Conservation (phyloP, 2,113 vertebrate genomes). For the Anser cygnoides region DNA sequence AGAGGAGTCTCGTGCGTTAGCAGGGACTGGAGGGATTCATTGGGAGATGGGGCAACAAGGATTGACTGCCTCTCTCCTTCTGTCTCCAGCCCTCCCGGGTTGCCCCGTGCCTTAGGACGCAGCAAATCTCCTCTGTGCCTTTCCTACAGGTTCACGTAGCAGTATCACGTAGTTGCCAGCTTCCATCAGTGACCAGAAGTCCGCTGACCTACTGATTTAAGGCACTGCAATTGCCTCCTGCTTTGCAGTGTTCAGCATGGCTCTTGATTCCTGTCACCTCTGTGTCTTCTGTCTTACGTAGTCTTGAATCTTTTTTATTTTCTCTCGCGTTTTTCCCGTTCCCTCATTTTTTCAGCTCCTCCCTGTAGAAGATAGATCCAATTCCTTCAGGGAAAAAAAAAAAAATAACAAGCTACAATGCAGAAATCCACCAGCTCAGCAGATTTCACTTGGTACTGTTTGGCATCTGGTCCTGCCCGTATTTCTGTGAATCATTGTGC, state of each 20-base stretch:
- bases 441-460: slow-evolving; percentile 25
- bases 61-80: background rate
- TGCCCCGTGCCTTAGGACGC: background rate
- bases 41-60: background rate
- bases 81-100: background rate
- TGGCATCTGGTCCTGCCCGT: slow-evolving; percentile 7
- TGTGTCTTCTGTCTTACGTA: background rate
- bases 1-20: background rate
- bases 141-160: slow-evolving; percentile 13
- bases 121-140: background rate
- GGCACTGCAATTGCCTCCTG: slow-evolving; percentile 7
- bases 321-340: background rate
- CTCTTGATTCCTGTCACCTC: background rate
- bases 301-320: background rate
- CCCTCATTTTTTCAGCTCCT: background rate
- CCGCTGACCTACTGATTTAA: slow-evolving; percentile 1
- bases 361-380: background rate
- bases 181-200: slow-evolving; percentile 68
- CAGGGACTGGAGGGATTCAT: background rate
- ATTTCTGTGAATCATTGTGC: slow-evolving; percentile 57
- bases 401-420: background rate
- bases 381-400: background rate
- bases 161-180: slow-evolving; percentile 46
- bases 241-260: background rate
- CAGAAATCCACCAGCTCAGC: slow-evolving; percentile 49